Conservation (phyloP, 2,797 vertebrate genomes). For the Choloepus didactylus region DNA sequence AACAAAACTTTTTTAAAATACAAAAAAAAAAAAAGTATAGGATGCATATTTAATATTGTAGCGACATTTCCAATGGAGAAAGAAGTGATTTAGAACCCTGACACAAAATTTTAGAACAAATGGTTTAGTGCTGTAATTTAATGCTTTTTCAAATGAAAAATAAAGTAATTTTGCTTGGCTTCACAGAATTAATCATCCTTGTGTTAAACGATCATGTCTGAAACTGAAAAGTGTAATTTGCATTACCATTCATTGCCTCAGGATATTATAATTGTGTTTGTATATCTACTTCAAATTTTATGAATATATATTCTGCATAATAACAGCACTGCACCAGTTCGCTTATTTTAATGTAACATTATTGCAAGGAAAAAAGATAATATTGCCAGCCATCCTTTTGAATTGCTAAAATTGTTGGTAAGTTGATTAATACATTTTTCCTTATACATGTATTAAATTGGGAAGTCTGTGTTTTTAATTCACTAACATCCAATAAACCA, state of each 20-base stretch:
- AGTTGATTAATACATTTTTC: constrained; percentile 46
- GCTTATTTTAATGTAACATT: constrained; percentile 62
- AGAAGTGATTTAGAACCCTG: background rate
- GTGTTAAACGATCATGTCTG: constrained; percentile 64
- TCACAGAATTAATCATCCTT: constrained; percentile 57
- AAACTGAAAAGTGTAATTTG: constrained; percentile 59
- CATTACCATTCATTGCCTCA: constrained; percentile 19
- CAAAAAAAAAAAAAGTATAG: background rate
- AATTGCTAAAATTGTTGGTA: background rate
- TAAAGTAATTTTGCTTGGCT: constrained; percentile 29
- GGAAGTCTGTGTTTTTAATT: background rate
- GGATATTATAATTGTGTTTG: constrained; percentile 46
- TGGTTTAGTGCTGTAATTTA: background rate
- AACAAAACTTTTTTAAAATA: no score
- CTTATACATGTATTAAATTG: background rate
- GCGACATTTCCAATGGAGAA: constrained; percentile 56
- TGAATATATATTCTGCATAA: constrained; percentile 69
- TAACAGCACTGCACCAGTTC: constrained; percentile 53
- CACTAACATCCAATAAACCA: background rate
- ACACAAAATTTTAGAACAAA: constrained; percentile 54
- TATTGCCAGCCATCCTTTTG: constrained; percentile 4
- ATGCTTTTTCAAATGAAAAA: constrained; percentile 40
- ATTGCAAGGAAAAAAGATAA: background rate
- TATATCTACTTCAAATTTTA: constrained; percentile 66
- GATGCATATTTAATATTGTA: background rate